Percentiles rank a stretch among this genome's conserved stretches.
These are phyloP conservation scores for Leptinotarsa tumamoca DNA, from an alignment of 2,888 invertebrate genomes.

Conservation along the genomic window DNA sequence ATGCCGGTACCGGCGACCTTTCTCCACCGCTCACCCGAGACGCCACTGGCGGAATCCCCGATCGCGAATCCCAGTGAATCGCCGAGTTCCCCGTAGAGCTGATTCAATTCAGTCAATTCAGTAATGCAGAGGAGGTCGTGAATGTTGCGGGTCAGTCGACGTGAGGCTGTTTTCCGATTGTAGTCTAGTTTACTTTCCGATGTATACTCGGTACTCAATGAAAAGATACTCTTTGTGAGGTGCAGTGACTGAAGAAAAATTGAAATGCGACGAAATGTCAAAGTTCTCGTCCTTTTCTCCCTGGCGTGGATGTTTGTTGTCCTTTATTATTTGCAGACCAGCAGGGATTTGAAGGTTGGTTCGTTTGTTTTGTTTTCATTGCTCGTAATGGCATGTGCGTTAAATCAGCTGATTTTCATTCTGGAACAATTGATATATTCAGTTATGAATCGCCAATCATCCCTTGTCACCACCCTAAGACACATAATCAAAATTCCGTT, in stretches of 20 bases:
- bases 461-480: neutral
- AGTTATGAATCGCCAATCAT: neutral
- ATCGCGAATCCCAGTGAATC: constrained; percentile 37
- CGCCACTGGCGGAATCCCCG: constrained; percentile 41
- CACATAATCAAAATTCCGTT: neutral
- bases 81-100: constrained; percentile 22
- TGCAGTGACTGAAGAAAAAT: constrained; percentile 40
- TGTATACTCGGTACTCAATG: constrained; percentile 37
- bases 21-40: neutral
- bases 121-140: constrained; percentile 36
- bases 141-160: constrained; percentile 24
- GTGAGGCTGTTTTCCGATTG: constrained; percentile 30
- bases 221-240: constrained; percentile 33
- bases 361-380: constrained; percentile 13
- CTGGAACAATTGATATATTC: neutral
- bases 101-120: constrained; percentile 26
- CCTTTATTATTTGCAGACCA: constrained; percentile 73
- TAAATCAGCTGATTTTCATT: neutral
- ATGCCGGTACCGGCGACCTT: too few species aligned
- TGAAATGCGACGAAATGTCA: constrained; percentile 73
- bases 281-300: constrained; percentile 72
- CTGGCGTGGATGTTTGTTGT: constrained; percentile 75
- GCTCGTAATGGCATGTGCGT: neutral
- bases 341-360: constrained; percentile 70
- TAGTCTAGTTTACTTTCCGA: constrained; percentile 26